Percentiles rank a stretch among this genome's conserved stretches.
phyloP scores from a whole-genome alignment of 2,888 invertebrate species.

The Zaprionus bogoriensis region DNA sequence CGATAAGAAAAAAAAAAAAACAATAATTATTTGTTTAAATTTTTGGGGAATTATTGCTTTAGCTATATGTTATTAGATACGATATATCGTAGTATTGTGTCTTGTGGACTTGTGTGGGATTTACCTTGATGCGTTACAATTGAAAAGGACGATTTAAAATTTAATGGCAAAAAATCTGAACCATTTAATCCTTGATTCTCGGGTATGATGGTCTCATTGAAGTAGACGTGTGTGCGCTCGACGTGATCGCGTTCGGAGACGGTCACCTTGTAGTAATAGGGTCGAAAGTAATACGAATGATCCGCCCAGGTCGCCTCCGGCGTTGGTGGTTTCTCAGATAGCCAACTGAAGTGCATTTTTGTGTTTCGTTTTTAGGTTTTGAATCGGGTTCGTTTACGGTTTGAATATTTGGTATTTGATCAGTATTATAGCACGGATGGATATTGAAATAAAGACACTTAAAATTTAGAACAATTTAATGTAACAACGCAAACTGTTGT shows the following conservation, averaged over 20 bases:
- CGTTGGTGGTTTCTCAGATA: conserved; percentile 79
- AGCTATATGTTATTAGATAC: no score
- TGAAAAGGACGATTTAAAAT: conserved; percentile 82
- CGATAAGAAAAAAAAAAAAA: background rate
- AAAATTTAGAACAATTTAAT: conserved; percentile 79
- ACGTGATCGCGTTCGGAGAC: conserved; percentile 83
- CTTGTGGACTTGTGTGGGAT: background rate
- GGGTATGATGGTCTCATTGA: conserved; percentile 81
- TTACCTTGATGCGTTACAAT: conserved; percentile 84
- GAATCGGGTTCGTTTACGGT: conserved; percentile 13
- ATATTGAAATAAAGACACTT: conserved; percentile 82
- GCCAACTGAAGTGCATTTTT: conserved; percentile 82
- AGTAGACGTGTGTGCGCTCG: conserved; percentile 80
- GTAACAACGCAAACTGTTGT: conserved; percentile 48
- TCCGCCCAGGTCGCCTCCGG: conserved; percentile 84
- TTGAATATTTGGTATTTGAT: conserved; percentile 4
- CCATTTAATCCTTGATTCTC: conserved; percentile 80
- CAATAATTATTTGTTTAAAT: background rate
- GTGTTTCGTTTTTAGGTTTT: conserved; percentile 31
- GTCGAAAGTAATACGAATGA: conserved; percentile 81
- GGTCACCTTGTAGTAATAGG: conserved; percentile 82
- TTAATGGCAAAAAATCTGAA: conserved; percentile 82
- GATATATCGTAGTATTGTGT: background rate
- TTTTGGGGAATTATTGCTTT: no score
- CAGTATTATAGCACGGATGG: conserved; percentile 23